Percentiles rank a stretch among this genome's conserved stretches.
phyloP scores from a whole-genome alignment of 2,888 invertebrate genomes.

The Tanypteryx hageni region DNA sequence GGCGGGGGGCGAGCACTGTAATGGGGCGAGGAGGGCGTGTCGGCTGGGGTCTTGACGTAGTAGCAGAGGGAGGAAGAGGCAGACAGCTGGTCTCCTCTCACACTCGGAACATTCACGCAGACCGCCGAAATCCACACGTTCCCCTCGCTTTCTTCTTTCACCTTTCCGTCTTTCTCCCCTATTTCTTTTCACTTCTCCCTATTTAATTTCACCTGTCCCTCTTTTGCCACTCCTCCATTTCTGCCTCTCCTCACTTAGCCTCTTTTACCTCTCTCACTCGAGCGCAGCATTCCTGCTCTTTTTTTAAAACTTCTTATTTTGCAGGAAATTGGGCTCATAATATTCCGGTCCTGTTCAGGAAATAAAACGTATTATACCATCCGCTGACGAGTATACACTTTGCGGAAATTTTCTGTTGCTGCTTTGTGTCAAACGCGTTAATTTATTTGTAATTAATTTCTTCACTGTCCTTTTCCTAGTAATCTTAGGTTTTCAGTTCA shows the following conservation, averaged over 20 bases:
- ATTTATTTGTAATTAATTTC: no score
- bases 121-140: background rate
- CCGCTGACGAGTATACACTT: no score
- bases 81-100: conserved; percentile 12
- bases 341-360: no score
- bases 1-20: background rate
- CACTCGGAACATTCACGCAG: background rate
- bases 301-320: no score
- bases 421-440: no score
- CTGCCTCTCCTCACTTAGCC: background rate
- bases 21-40: background rate
- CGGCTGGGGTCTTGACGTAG: background rate
- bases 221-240: background rate
- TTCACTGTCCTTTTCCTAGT: no score
- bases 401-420: no score
- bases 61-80: background rate
- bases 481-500: no score
- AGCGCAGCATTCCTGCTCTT: no score
- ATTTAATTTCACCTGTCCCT: background rate
- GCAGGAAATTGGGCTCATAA: no score
- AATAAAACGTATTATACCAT: no score
- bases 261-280: background rate
- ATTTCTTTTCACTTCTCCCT: background rate
- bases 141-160: background rate
- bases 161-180: background rate